A percentile compares a stretch with the other conserved stretches of the same genome.
Conservation (phyloP, 2,797 vertebrate species). For the Otus scops region DNA sequence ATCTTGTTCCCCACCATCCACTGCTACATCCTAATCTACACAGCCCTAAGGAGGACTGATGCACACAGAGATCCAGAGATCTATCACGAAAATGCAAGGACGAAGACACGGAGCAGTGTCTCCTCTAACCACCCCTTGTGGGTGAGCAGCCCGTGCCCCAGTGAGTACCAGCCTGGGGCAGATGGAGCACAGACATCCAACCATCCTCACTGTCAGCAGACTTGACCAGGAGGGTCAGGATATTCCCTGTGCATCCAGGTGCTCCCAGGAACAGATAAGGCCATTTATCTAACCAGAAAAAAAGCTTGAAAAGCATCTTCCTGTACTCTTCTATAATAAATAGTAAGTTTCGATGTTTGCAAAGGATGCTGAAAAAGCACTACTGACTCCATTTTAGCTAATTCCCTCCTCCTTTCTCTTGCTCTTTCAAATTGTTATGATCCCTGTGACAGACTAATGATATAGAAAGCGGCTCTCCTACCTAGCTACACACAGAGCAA, state of each 20-base stretch:
- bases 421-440: background rate
- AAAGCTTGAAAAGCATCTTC: background rate
- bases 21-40: background rate
- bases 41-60: background rate
- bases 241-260: background rate
- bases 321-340: background rate
- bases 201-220: background rate
- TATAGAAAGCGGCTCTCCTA: background rate
- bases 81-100: background rate
- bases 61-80: background rate
- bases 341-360: background rate
- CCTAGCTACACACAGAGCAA: background rate
- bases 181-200: background rate
- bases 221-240: background rate
- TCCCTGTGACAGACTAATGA: background rate
- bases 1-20: background rate
- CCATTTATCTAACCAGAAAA: background rate
- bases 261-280: background rate
- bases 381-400: background rate
- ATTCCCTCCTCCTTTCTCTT: background rate
- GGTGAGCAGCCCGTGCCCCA: background rate
- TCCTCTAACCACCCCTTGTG: accelerated
- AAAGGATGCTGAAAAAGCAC: background rate
- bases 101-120: background rate
- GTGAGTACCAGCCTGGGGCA: background rate